phyloP scores from a whole-genome alignment of 2,888 invertebrate genomes.

The Synergus itoensis region DNA sequence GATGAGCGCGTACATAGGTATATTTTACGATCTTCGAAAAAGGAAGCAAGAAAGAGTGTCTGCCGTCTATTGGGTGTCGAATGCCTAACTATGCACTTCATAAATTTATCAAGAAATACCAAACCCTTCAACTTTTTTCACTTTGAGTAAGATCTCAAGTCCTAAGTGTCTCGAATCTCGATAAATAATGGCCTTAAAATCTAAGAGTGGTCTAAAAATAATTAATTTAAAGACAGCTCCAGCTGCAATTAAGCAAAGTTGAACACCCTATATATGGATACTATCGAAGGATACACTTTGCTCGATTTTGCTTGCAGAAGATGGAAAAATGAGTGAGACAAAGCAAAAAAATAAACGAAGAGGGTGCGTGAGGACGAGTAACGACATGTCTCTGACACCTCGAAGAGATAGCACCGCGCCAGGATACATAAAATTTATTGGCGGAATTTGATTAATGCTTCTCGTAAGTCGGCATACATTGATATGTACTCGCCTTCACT shows the following conservation, averaged over 20 bases:
- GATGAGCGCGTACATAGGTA: conserved; percentile 48
- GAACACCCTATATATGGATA: background rate
- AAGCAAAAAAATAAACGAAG: conserved; percentile 42
- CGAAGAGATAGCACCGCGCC: conserved; percentile 55
- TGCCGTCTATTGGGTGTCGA: conserved; percentile 31
- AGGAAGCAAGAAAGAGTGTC: conserved; percentile 28
- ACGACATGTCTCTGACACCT: conserved; percentile 59
- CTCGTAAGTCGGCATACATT: conserved; percentile 55
- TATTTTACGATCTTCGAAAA: conserved; percentile 42
- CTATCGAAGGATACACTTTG: conserved; percentile 24
- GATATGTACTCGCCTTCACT: conserved; percentile 44
- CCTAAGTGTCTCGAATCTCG: background rate
- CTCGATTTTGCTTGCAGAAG: conserved; percentile 57
- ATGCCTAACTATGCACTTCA: conserved; percentile 23
- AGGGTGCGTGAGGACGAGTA: conserved; percentile 46
- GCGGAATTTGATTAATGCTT: conserved; percentile 63
- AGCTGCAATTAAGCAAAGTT: conserved; percentile 23
- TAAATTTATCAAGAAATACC: conserved; percentile 24
- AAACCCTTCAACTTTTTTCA: conserved; percentile 6
- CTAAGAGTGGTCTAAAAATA: background rate
- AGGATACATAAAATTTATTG: conserved; percentile 62
- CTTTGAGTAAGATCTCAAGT: conserved; percentile 17
- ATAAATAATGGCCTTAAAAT: conserved; percentile 9
- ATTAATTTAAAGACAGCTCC: background rate
- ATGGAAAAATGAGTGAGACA: conserved; percentile 45